phyloP scores from a whole-genome alignment of 2,888 invertebrate genomes.

The Tipula lateralis region DNA sequence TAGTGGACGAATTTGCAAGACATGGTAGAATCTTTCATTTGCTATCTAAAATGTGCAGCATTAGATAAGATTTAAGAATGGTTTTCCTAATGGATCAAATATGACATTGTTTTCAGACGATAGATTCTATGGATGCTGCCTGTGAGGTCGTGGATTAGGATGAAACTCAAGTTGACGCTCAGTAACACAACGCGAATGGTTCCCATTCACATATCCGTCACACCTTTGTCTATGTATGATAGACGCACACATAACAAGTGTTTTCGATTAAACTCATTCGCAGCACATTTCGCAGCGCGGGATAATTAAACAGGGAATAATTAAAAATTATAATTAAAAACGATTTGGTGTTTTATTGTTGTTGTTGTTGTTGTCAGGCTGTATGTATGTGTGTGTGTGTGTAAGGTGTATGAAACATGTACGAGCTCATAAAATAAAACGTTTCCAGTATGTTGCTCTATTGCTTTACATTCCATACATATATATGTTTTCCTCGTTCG shows the following conservation, averaged over 20 bases:
- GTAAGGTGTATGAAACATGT: not conserved
- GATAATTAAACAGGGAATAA: not conserved
- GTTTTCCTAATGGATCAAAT: too few species aligned
- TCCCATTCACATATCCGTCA: not conserved
- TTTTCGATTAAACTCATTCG: not conserved
- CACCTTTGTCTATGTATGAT: not conserved
- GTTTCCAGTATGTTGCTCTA: not conserved
- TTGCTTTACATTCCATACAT: not conserved
- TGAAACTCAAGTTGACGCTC: too few species aligned
- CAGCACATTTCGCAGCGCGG: not conserved
- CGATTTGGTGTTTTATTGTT: not conserved
- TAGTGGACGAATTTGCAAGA: too few species aligned
- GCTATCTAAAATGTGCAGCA: too few species aligned
- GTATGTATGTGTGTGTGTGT: too few species aligned
- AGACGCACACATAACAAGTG: not conserved
- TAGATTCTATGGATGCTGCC: too few species aligned
- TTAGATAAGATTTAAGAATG: too few species aligned
- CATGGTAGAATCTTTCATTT: too few species aligned
- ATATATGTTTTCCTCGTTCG: not conserved
- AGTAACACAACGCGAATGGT: too few species aligned
- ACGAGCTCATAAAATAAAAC: not conserved
- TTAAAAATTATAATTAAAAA: conserved; percentile 2
- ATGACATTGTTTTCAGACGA: too few species aligned
- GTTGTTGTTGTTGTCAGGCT: not conserved
- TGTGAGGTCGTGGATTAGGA: too few species aligned